Conservation (phyloP, 2,113 vertebrate species). For the Perca schrenkii region DNA sequence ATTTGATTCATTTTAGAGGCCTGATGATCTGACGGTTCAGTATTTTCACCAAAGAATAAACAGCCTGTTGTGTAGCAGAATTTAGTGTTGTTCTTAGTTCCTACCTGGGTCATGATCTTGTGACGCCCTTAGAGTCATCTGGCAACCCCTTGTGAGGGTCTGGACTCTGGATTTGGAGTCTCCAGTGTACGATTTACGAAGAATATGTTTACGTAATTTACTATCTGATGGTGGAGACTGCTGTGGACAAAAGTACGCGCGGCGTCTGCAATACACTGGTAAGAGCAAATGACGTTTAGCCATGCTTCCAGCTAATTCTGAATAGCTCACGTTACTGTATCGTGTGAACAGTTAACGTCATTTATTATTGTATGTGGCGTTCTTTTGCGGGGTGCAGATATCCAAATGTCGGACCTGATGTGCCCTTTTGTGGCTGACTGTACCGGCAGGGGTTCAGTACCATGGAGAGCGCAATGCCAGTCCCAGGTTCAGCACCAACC, state of each 20-base stretch:
- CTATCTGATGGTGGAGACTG: too few species aligned
- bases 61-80: background rate
- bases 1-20: background rate
- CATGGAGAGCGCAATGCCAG: slow-evolving; percentile 2
- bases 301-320: too few species aligned
- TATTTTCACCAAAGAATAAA: background rate
- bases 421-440: background rate
- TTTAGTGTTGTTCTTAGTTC: background rate
- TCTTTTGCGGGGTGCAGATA: background rate
- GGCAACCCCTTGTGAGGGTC: background rate
- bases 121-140: background rate
- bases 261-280: too few species aligned
- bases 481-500: background rate
- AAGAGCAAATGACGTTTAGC: too few species aligned
- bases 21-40: background rate
- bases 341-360: too few species aligned
- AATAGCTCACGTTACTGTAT: too few species aligned
- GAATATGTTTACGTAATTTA: too few species aligned
- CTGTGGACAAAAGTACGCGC: too few species aligned
- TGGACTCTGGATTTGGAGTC: too few species aligned
- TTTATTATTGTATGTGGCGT: too few species aligned
- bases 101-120: background rate
- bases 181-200: too few species aligned
- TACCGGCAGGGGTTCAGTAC: slow-evolving; percentile 4
- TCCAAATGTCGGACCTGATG: background rate